Conservation (phyloP, 92 coral and sea anemone species). For the Actinernus sp. region DNA sequence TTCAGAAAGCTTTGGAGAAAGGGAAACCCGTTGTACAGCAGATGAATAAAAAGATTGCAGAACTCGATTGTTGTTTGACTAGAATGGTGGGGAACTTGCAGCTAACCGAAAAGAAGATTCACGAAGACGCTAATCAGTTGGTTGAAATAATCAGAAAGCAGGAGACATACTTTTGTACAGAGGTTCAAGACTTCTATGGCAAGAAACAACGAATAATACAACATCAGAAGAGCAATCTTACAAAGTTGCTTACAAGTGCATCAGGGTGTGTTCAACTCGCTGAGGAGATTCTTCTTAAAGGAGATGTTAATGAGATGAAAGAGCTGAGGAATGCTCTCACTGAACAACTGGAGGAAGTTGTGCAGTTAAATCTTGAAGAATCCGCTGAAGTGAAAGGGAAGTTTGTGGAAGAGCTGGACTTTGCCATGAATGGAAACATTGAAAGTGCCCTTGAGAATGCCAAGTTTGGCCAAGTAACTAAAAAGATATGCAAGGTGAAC, state of each 20-base stretch:
- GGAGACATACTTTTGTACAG: constrained; percentile 45
- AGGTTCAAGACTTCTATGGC: constrained; percentile 62
- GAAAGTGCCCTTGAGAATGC: constrained; percentile 40
- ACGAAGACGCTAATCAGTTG: constrained; percentile 49
- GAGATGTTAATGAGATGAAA: constrained; percentile 46
- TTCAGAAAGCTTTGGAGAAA: constrained; percentile 79
- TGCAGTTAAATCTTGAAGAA: constrained; percentile 71
- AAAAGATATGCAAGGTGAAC: constrained; percentile 12
- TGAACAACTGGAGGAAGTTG: constrained; percentile 78
- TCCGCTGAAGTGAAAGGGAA: constrained; percentile 18
- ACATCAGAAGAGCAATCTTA: constrained; percentile 59
- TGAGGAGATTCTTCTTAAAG: constrained; percentile 65
- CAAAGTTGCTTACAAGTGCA: constrained; percentile 54
- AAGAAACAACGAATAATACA: constrained; percentile 60
- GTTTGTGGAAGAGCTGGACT: constrained; percentile 68
- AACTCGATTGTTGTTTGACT: constrained; percentile 43
- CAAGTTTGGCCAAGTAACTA: constrained; percentile 58
- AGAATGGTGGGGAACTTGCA: constrained; percentile 35
- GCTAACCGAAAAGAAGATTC: constrained; percentile 46
- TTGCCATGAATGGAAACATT: constrained; percentile 49
- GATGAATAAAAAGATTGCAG: constrained; percentile 52
- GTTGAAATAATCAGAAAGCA: constrained; percentile 64
- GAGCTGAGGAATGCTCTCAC: constrained; percentile 64
- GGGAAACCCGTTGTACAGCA: constrained; percentile 75
- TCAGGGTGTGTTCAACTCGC: constrained; percentile 63